Base-by-base conservation (phyloP, 2,797 vertebrate species). In the Cyprinella venusta region DNA sequence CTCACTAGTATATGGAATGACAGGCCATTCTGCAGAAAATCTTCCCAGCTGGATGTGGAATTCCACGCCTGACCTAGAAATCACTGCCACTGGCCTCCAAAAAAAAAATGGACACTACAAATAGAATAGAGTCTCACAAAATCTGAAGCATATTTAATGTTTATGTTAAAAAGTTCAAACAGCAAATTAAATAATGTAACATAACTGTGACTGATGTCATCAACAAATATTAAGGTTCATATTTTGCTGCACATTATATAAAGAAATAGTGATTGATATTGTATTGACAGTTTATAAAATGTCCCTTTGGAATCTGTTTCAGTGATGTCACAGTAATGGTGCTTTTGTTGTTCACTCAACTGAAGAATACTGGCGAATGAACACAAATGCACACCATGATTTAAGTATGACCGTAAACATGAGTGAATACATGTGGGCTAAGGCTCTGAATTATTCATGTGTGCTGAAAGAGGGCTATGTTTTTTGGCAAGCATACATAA, bases 381-480 rank as follows among this genome's bases (percentile, higher is more conserved):
- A 52, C 38, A 64, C 56, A 52, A 30, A 50, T 7, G 59, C 12
- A 36, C 18, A 38, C 13, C 45, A 45, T 36, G 71, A 45, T 30
- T 50, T 50, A 18, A 2, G 33, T 48, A 63, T 67, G 75, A 56
- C 36, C 36, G 26, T 75, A 30, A 82, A 72, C 30, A 59, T 67
- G 6, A 79, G 75, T 50, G 80, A 72, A 63, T 79, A 48, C 72
- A 68, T 75, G 76, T 79, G 80, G 76, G 61, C 45, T 86, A 36
- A 59, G 69, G 76, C 50, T 74, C 42, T 82, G 56, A 81, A 82
- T 86, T 79, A 82, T 86, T 85, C 50, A 82, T 61, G 75, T 33
- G 33, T 42, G 19, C 33, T 79, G 74, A 78, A 54, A 48, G 18
- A 63, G 54, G 61, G 69, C 52, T 40, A 38, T 59, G 67, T 72